phyloP scores from a whole-genome alignment of 2,888 invertebrate species.

The Stenotaenia linearis region DNA sequence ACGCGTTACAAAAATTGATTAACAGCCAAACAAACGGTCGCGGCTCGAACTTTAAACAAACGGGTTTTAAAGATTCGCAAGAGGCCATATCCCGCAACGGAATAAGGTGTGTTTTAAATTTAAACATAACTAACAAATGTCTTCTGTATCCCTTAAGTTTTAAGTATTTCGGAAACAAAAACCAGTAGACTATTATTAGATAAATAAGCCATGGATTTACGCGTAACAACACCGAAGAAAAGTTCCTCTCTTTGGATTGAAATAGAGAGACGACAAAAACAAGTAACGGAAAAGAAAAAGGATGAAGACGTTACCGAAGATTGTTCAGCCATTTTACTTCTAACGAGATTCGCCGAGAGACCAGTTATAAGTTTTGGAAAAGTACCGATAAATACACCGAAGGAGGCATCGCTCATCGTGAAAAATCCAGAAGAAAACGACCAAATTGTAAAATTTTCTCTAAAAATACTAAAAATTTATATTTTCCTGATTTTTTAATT shows the following conservation, averaged over 20 bases:
- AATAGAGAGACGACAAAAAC: neutral
- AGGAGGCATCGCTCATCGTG: neutral
- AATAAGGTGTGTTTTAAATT: neutral
- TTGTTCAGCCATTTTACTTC: neutral
- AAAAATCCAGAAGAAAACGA: neutral
- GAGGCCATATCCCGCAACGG: neutral
- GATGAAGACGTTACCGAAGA: neutral
- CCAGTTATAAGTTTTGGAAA: neutral
- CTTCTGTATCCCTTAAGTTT: neutral
- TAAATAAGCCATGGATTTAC: neutral
- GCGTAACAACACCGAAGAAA: neutral
- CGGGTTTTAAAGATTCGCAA: neutral
- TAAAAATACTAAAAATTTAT: neutral
- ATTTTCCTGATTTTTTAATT: neutral
- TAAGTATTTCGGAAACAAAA: neutral
- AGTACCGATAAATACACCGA: neutral
- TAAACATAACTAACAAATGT: neutral
- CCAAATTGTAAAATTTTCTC: neutral
- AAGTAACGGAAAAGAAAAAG: neutral
- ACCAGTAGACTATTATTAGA: neutral
- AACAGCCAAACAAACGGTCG: neutral
- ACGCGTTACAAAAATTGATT: neutral
- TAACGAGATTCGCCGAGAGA: neutral
- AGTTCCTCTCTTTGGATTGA: conserved; percentile 14
- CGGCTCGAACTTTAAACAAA: conserved; percentile 1